These are phyloP conservation scores for Pluvialis apricaria DNA, from an alignment of 2,113 vertebrate genomes.

Conservation along the genomic window DNA sequence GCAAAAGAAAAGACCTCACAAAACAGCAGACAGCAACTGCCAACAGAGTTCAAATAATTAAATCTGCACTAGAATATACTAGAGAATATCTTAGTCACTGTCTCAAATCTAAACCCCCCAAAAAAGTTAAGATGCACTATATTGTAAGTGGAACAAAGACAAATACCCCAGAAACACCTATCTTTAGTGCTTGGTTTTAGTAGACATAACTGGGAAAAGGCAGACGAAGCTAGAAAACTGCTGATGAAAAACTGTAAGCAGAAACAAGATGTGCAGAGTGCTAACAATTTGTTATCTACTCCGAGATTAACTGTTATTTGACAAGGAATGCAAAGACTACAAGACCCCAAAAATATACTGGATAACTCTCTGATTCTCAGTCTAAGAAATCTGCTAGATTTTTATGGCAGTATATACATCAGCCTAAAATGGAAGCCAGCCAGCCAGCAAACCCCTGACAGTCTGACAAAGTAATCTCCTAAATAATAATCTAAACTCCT, in stretches of 20 bases:
- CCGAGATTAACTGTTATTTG: background rate
- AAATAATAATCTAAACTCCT: background rate
- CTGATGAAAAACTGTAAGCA: background rate
- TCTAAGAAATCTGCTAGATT: background rate
- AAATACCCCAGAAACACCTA: background rate
- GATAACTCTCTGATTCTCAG: background rate
- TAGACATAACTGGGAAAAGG: background rate
- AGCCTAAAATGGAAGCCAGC: background rate
- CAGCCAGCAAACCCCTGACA: background rate
- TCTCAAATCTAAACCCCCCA: background rate
- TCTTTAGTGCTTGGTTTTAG: background rate
- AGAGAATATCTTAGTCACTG: background rate
- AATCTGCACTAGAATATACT: background rate
- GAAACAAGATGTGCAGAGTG: background rate
- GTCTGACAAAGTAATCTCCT: background rate
- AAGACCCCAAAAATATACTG: background rate
- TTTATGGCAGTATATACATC: accelerated
- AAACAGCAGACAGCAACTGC: background rate
- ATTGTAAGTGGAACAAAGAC: background rate
- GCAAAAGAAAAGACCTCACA: background rate
- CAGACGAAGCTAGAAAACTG: background rate
- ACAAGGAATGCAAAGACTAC: background rate
- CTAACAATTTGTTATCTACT: background rate
- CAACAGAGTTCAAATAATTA: background rate
- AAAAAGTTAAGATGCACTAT: background rate